A percentile compares a stretch with the other conserved stretches of the same genome.
Conservation (phyloP, 2,888 invertebrate species). For the Adela reaumurella region DNA sequence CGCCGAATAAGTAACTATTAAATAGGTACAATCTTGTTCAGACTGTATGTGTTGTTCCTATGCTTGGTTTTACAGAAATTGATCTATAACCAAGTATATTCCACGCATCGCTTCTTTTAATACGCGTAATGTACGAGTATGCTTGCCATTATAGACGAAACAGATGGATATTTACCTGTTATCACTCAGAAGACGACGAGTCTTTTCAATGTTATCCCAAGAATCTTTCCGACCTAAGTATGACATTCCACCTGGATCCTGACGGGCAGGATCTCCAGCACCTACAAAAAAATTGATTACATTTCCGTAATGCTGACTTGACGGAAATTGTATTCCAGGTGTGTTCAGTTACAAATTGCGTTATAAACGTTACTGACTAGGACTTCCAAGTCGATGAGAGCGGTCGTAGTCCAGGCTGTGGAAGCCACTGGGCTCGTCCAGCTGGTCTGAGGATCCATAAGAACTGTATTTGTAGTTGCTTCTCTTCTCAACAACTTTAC, state of each 20-base stretch:
- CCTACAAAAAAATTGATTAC: too few species aligned
- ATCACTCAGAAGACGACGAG: conserved; percentile 66
- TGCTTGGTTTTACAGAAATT: too few species aligned
- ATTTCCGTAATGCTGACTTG: too few species aligned
- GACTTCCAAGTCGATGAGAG: conserved; percentile 38
- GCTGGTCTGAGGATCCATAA: conserved; percentile 38
- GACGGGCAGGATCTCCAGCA: conserved; percentile 37
- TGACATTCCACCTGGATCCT: conserved; percentile 31
- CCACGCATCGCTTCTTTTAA: too few species aligned
- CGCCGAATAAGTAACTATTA: too few species aligned
- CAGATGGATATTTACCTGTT: conserved; percentile 39
- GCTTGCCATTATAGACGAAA: too few species aligned
- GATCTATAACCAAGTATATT: too few species aligned
- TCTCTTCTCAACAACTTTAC: conserved; percentile 40
- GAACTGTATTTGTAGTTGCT: conserved; percentile 48
- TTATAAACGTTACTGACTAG: conserved; percentile 39
- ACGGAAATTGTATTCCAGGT: too few species aligned
- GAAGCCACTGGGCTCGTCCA: conserved; percentile 37
- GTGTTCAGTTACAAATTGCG: too few species aligned
- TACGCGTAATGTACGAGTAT: too few species aligned
- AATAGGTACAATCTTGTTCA: too few species aligned
- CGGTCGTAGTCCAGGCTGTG: conserved; percentile 40
- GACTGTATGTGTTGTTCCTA: too few species aligned
- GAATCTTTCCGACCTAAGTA: conserved; percentile 61
- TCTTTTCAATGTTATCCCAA: conserved; percentile 81